Evolutionary conservation across 1,140 invertebrate genomes (phyloP), one percentile per base, ranked within the genome.

Genomic region (Augochlora pura): DNA sequence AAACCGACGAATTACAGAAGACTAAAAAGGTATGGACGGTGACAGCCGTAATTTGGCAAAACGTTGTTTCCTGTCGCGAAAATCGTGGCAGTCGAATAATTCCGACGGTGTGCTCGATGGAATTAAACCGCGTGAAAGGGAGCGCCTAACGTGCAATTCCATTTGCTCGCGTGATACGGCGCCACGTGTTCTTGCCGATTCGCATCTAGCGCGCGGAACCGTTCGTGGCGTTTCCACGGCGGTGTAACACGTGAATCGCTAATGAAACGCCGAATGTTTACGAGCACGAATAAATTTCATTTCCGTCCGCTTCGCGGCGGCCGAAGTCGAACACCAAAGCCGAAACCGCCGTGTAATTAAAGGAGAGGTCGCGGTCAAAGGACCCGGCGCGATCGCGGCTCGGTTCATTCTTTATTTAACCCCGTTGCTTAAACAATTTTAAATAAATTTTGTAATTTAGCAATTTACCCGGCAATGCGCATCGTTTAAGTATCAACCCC

Each of bases 221-320:
- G 46, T 25, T 77, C 57, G 0, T 54, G 16, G 25, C 23, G 59
- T 70, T 46, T 63, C 16, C 66, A 9, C 32, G 38, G 39, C 60
- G 39, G 39, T 4, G n/a, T 21, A 18, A 46, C 46, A 18, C 67
- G 60, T 62, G 64, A 78, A 73, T 73, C 59, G 62, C 72, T 78
- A 73, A 72, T 25, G 52, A 42, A 71, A 62, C 64, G 72, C 54
- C 57, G 42, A 67, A 69, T 63, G 66, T 80, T 60, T 64, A 60
- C 16, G 63, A 65, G 49, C 23, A 25, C 39, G 74, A 60, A 62
- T 77, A 77, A 77, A 77, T 60, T 77, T 62, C 23, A 69, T 70
- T n/a, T 39, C 8, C 39, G 12, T 0, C 21, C 21, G 39, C 8
- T n/a, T 46, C 38, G 52, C 16, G 63, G 21, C 1, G 23, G 12